Base-by-base conservation (phyloP, 2,888 invertebrate species). In the Teinopalpus imperialis region DNA sequence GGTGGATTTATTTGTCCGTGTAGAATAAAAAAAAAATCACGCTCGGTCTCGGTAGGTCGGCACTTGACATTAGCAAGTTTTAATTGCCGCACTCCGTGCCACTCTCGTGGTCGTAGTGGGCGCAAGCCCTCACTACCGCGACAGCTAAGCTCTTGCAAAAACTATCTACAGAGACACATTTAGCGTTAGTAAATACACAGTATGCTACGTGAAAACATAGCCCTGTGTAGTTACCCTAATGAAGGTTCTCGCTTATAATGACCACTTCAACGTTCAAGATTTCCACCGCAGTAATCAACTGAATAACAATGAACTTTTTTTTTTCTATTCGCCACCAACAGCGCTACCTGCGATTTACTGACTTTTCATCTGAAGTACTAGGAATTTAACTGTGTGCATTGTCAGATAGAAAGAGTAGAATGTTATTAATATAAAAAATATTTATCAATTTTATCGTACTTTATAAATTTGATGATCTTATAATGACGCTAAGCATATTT, bases 61-160 rank as follows among this genome's bases (percentile, higher is more conserved):
- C 72, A 70, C 83, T 86, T 83, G 85, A 86, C 87, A 86, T 86
- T 85, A 77, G 82, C 80, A 85, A 86, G 80, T 87, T 87, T 85
- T 87, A 87, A 87, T 87, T 87, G 87, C 85, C 72, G 70, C 79
- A 76, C 85, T 83, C 74, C 65, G 74, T 69, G 64, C 64, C 68
- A 61, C 74, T 74, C 66, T 56, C 65, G 81, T 70, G 81, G 77
- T 72, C 65, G 66, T 66, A 74, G 81, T 74, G 81, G 76, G 66
- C 67, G 61, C 61, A 57, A 57, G 61, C 64, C 71, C 72, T 66
- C 74, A 18, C 35, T 13, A 71, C 67, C 61, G 56, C 68, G 60
- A 66, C 68, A 59, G 63, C 69, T 66, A 66, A 62, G 61, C 69
- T 62, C 66, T 65, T 63, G 62, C 70, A 70, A 74, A 74, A 74